phyloP scores from a whole-genome alignment of 2,888 invertebrate species.

The Isoperla grammatica region DNA sequence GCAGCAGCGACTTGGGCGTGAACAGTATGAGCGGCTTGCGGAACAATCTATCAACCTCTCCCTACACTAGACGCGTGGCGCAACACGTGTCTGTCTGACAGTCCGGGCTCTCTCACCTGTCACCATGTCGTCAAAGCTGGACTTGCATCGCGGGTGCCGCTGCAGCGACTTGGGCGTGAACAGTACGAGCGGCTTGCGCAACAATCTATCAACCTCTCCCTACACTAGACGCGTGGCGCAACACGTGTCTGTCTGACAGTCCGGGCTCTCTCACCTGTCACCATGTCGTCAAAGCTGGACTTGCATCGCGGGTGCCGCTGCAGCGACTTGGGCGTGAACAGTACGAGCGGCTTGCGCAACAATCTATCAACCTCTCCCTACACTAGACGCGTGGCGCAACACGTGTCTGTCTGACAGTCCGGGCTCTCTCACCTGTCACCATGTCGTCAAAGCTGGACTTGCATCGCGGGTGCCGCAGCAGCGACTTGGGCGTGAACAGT shows the following conservation, averaged over 20 bases:
- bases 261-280: no score
- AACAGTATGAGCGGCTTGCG: conserved; percentile 72
- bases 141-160: conserved; percentile 67
- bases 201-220: no score
- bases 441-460: conserved; percentile 66
- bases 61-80: no score
- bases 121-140: conserved; percentile 62
- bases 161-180: conserved; percentile 75
- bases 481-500: conserved; percentile 70
- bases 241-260: no score
- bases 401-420: no score
- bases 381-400: no score
- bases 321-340: conserved; percentile 73
- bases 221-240: no score
- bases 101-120: no score
- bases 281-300: conserved; percentile 64
- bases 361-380: no score
- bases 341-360: conserved; percentile 71
- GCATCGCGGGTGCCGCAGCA: conserved; percentile 70
- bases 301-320: conserved; percentile 68
- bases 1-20: conserved; percentile 71
- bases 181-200: conserved; percentile 71
- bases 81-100: no score
- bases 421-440: no score
- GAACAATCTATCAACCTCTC: no score